Base-by-base conservation (phyloP, 2,888 invertebrate genomes). In the Agrochola lychnidis region DNA sequence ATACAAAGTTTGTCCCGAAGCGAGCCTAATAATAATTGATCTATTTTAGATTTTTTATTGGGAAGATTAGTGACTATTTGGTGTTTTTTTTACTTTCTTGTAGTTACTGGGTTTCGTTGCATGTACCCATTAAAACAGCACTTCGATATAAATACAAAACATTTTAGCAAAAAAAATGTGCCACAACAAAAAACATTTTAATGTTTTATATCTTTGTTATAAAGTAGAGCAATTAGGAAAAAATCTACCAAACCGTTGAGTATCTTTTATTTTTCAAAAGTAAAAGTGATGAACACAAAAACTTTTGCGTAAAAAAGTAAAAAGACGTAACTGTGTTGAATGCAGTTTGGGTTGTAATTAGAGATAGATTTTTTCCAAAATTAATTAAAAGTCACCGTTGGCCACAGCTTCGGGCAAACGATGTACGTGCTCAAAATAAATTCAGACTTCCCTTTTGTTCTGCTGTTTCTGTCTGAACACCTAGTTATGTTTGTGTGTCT, bases 351-450 rank as follows among this genome's bases (percentile, higher is more conserved):
- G 88, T 74, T 89, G 91, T 92, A 90, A 93, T 93, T 92, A 93
- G 89, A 88, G 89, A 90, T 90, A 89, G 91, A 90, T 90, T 92
- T 95, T 81, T 94, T 94, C 89, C 88, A 90, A 92, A 94, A 95
- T 94, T 95, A 94, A 95, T 94, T 95, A 94, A 95, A 95, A 94
- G 92, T 93, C 92, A 90, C 91, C 90, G 88, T 90, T 85, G 87
- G 85, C 89, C 86, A 83, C 89, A 87, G 90, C 87, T 79, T 85
- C 88, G 89, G 90, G 89, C 88, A 88, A 87, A 87, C 90, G 89
- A 88, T 87, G 93, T 90, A 95, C 95, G 95, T 95, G 95, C 94
- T 93, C 92, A 93, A 95, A 96, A 96, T 95, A 95, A 94, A 94
- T 93, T 84, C 90, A 83, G 89, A 89, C 84, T 91, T 82, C 84